phyloP scores from a whole-genome alignment of 30 jellyfish, hydroid and myxozoan species.

The Aurelia aurita complex sp. Pacific region DNA sequence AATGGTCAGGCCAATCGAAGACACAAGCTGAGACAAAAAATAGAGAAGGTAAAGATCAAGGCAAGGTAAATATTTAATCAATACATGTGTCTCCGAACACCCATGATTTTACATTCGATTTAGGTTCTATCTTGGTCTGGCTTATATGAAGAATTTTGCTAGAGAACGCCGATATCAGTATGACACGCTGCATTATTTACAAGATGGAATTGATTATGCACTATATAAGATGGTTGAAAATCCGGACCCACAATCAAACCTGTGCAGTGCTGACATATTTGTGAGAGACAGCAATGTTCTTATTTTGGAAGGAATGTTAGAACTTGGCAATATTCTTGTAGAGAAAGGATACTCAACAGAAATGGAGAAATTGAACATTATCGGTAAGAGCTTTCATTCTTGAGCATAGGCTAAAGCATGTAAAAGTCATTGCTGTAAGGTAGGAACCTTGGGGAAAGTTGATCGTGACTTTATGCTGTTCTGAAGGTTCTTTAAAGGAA shows the following conservation, averaged over 20 bases:
- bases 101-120: neutral
- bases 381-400: constrained; percentile 33
- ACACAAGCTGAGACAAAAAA: too few relatives aligned
- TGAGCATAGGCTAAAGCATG: neutral
- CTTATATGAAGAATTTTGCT: constrained; percentile 30
- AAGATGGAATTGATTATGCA: constrained; percentile 57
- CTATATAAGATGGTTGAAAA: constrained; percentile 28
- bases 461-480: too few relatives aligned
- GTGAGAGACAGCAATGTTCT: constrained; percentile 59
- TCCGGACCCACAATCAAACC: constrained; percentile 3
- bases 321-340: constrained; percentile 37
- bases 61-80: too few relatives aligned
- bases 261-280: constrained; percentile 42
- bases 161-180: neutral
- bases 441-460: too few relatives aligned
- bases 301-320: constrained; percentile 66
- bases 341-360: constrained; percentile 15
- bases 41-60: too few relatives aligned
- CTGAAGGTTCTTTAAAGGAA: too few relatives aligned
- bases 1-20: too few relatives aligned
- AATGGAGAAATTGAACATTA: neutral
- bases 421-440: too few relatives aligned
- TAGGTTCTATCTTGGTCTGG: constrained; percentile 69
- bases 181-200: constrained; percentile 24
- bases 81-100: too few relatives aligned